A percentile compares a stretch with the other conserved stretches of the same genome.
Evolutionary conservation across 2,113 vertebrate genomes (phyloP).

Genomic region (Epinephelus fuscoguttatus): DNA sequence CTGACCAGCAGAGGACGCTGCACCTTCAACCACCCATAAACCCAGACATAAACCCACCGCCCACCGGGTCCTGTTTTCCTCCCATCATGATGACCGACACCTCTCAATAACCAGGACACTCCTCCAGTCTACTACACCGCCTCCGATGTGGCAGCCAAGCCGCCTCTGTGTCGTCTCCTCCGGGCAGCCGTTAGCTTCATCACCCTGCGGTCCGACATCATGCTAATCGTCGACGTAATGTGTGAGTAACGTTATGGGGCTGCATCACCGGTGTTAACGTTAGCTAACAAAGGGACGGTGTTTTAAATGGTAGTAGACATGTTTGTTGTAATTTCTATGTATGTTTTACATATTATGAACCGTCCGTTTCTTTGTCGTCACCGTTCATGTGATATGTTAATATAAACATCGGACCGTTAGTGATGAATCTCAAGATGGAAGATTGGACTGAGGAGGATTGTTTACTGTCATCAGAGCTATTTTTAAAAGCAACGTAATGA

Average conservation of each 20-base stretch:
- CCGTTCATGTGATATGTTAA: background rate
- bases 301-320: too few relatives aligned
- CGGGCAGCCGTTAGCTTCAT: background rate
- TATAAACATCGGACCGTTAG: too few relatives aligned
- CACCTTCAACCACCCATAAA: background rate
- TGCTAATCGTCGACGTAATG: background rate
- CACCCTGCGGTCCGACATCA: background rate
- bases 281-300: background rate
- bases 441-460: background rate
- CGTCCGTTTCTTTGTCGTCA: background rate
- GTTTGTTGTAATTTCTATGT: background rate
- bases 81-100: background rate
- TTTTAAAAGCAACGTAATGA: background rate
- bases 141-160: background rate
- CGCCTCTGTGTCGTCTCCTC: background rate
- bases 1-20: conserved; percentile 38
- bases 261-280: accelerated
- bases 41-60: background rate
- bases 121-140: background rate
- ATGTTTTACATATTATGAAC: accelerated
- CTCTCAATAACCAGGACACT: background rate
- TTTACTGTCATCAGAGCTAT: background rate
- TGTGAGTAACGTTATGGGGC: conserved; percentile 13
- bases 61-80: background rate
- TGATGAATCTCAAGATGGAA: background rate